Percentiles rank a stretch among this genome's conserved stretches.
These are phyloP conservation scores for Stenchaetothrips biformis DNA, from an alignment of 2,888 invertebrate species.

Conservation along the genomic window DNA sequence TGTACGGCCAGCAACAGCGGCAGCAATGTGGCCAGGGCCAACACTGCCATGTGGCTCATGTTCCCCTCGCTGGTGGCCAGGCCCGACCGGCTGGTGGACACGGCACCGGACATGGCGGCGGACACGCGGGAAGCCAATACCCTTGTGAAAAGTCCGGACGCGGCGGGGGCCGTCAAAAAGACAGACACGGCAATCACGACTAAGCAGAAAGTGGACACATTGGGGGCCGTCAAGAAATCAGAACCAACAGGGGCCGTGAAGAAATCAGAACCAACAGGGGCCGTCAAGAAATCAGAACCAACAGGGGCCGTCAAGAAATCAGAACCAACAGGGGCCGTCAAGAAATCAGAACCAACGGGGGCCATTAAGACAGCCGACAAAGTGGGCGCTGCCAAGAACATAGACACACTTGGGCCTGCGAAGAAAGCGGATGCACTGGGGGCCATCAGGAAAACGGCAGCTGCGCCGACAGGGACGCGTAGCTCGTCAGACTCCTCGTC, in stretches of 20 bases:
- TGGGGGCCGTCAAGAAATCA: not conserved
- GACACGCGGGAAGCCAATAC: not conserved
- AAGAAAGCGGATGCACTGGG: not conserved
- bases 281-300: not conserved
- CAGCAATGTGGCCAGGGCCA: not conserved
- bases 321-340: not conserved
- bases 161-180: not conserved
- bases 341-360: no score
- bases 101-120: not conserved
- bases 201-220: not conserved
- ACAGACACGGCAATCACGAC: not conserved
- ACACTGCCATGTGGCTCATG: not conserved
- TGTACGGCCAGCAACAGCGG: not conserved
- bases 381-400: not conserved
- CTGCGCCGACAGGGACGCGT: not conserved
- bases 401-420: not conserved
- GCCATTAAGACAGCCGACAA: no score
- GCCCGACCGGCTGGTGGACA: not conserved
- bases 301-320: not conserved
- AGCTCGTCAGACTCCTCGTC: not conserved
- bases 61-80: not conserved
- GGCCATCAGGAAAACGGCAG: not conserved
- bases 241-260: not conserved
- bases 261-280: no score
- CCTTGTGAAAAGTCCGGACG: not conserved